phyloP scores from a whole-genome alignment of 2,888 invertebrate species.

The Dicycla oo region DNA sequence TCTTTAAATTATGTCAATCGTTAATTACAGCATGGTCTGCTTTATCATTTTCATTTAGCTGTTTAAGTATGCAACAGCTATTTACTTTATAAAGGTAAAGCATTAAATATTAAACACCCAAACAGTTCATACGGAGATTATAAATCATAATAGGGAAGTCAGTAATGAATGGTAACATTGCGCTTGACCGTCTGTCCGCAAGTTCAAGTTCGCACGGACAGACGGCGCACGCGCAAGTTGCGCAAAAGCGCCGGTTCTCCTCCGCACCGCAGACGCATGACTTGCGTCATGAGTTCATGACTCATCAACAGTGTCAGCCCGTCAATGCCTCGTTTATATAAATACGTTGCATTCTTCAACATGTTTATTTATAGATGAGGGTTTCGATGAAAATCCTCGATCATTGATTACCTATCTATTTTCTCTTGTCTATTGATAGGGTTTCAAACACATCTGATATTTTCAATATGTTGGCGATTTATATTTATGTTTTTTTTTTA shows the following conservation, averaged over 20 bases:
- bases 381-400: constrained; percentile 74
- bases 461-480: constrained; percentile 32
- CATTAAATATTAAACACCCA: constrained; percentile 14
- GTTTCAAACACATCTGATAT: constrained; percentile 50
- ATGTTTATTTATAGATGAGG: constrained; percentile 81
- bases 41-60: constrained; percentile 9
- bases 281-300: constrained; percentile 82
- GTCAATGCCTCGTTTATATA: constrained; percentile 83
- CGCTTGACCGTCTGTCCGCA: constrained; percentile 80
- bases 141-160: constrained; percentile 48
- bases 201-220: constrained; percentile 84
- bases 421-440: constrained; percentile 67
- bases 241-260: constrained; percentile 73
- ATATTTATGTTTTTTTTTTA: constrained; percentile 16
- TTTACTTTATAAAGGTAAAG: background rate
- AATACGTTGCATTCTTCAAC: constrained; percentile 77
- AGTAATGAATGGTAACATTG: constrained; percentile 69
- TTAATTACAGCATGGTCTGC: constrained; percentile 18
- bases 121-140: constrained; percentile 12
- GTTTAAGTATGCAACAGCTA: background rate
- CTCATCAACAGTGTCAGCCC: constrained; percentile 83
- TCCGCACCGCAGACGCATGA: constrained; percentile 70
- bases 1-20: constrained; percentile 60
- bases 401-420: constrained; percentile 75
- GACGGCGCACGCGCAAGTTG: constrained; percentile 71